Conservation (phyloP, 2,888 invertebrate genomes). For the Lasioglossum figueresi region DNA sequence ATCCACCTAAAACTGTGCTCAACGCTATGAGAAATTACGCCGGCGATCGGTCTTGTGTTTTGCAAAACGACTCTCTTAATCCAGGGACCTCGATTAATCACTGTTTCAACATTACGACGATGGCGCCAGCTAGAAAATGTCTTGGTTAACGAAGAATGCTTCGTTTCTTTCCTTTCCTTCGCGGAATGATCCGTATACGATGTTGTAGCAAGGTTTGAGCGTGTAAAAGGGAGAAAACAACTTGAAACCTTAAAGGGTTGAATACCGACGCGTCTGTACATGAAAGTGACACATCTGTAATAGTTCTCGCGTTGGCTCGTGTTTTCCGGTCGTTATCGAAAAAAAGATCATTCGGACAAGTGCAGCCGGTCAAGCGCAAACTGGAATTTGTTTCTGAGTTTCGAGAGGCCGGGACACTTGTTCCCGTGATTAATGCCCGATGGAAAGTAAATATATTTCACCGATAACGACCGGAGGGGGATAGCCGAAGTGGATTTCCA, state of each 20-base stretch:
- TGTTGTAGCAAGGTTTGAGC: too few relatives aligned
- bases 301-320: not conserved
- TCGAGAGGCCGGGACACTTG: conserved; percentile 30
- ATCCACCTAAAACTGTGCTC: conserved; percentile 21
- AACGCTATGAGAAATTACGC: too few relatives aligned
- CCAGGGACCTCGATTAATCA: conserved; percentile 31
- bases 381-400: conserved; percentile 34
- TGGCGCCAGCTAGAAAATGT: not conserved
- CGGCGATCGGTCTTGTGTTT: conserved; percentile 10
- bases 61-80: conserved; percentile 3
- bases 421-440: conserved; percentile 41
- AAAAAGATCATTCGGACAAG: not conserved
- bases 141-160: too few relatives aligned
- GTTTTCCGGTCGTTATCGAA: not conserved
- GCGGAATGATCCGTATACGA: too few relatives aligned
- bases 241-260: not conserved
- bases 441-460: conserved; percentile 40
- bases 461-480: conserved; percentile 10
- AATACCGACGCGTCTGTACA: not conserved
- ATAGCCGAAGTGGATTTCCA: conserved; percentile 21
- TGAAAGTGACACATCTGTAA: not conserved
- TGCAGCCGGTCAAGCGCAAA: not conserved
- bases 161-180: not conserved
- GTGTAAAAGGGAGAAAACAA: too few relatives aligned
- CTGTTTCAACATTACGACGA: not conserved